Conservation (phyloP, 2,797 vertebrate genomes). For the Paedocypris micromegethes region DNA sequence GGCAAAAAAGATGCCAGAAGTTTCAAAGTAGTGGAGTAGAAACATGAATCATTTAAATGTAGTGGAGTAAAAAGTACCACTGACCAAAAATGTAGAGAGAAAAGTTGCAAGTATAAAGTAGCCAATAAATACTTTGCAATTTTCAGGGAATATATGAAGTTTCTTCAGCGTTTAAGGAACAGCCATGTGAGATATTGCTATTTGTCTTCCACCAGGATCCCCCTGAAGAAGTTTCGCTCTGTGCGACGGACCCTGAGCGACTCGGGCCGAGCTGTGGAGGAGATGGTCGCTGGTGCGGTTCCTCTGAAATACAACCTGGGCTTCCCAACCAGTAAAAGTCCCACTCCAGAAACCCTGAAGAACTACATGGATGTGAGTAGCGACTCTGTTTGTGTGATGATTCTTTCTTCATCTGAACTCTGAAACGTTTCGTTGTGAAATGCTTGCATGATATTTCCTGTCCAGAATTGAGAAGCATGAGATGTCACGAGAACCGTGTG, state of each 20-base stretch:
- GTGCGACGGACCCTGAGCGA: conserved; percentile 78
- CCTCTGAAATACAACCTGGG: conserved; percentile 77
- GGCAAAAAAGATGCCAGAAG: too few relatives aligned
- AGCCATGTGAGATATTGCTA: too few relatives aligned
- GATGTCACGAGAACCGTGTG: too few relatives aligned
- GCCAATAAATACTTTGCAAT: too few relatives aligned
- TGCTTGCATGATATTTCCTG: background rate
- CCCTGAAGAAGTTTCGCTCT: conserved; percentile 84
- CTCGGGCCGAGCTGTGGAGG: conserved; percentile 62
- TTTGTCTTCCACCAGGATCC: conserved; percentile 70
- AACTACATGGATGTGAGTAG: conserved; percentile 93
- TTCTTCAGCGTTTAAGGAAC: background rate
- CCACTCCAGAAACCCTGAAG: conserved; percentile 84
- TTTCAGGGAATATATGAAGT: background rate
- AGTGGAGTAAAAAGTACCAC: too few relatives aligned
- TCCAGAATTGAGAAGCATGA: background rate
- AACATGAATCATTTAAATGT: too few relatives aligned
- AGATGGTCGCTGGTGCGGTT: conserved; percentile 62
- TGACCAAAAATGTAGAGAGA: too few relatives aligned
- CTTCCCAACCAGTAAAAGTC: conserved; percentile 57
- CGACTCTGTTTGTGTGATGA: too few relatives aligned
- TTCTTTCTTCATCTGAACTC: too few relatives aligned
- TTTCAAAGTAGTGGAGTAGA: too few relatives aligned
- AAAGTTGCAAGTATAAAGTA: too few relatives aligned
- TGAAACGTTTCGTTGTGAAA: too few relatives aligned